Evolutionary conservation across 2,888 invertebrate genomes (phyloP).

Genomic region (Drepanosiphum platanoidis): DNA sequence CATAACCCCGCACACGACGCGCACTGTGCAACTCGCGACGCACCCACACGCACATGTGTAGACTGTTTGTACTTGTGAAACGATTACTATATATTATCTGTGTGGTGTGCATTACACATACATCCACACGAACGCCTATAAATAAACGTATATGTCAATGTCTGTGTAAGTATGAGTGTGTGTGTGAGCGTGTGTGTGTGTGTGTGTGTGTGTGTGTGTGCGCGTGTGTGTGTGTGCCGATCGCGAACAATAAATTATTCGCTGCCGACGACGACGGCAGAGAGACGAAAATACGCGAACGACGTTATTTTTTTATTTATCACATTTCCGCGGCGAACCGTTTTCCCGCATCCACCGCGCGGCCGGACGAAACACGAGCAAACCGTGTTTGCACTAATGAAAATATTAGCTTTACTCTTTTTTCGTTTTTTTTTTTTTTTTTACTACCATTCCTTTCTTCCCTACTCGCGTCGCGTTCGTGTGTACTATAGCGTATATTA

Average conservation of each 20-base stretch:
- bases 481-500: neutral
- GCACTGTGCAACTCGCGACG: conserved; percentile 23
- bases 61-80: neutral
- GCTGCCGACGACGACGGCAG: conserved; percentile 9
- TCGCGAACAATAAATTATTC: neutral
- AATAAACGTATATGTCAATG: neutral
- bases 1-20: conserved; percentile 51
- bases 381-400: conserved; percentile 58
- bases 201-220: no score
- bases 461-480: conserved; percentile 37
- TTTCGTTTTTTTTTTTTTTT: conserved; percentile 11
- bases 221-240: no score
- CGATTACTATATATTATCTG: no score
- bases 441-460: conserved; percentile 26
- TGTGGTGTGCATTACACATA: neutral
- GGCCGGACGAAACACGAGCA: conserved; percentile 51
- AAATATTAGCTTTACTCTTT: conserved; percentile 59
- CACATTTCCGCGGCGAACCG: conserved; percentile 39
- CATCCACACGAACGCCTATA: neutral
- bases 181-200: neutral
- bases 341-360: conserved; percentile 43
- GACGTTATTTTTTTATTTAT: conserved; percentile 16
- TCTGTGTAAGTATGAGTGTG: neutral
- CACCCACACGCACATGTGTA: conserved; percentile 44
- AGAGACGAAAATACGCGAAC: conserved; percentile 26